Base-by-base conservation (phyloP, 2,888 invertebrate genomes). In the Zonitis immaculata region DNA sequence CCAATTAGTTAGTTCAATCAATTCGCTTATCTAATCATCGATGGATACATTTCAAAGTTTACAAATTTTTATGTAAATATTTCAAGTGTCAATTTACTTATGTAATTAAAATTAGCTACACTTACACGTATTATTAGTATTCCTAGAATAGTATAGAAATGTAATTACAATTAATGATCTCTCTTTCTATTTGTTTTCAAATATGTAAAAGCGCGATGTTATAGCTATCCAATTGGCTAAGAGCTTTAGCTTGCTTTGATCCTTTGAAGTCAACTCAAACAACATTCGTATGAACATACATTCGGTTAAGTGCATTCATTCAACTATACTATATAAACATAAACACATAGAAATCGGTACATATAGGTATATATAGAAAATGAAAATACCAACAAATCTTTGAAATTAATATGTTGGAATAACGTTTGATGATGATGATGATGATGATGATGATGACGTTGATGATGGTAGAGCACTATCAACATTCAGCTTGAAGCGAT, bases 281-380 rank as follows among this genome's bases (percentile, higher is more conserved):
- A 64, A 63, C 63, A 66, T 65, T 63, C 62, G 60, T 64, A 5
- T 22, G 55, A 60, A 65, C 63, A 66, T 68, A n/a, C n/a, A n/a
- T n/a, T n/a, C 64, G 63, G 69, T 66, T 69, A 68, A 70, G 67
- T 68, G 70, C 68, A 69, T 69, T 67, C 67, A 67, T 62, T 64
- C 59, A 39, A 60, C n/a, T n/a, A n/a, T n/a, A n/a, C n/a, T n/a
- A 59, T 56, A 58, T 58, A 53, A 52, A 59, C 60, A 63, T 61
- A 57, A 50, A 54, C 47, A 61, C 56, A 52, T 50, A 50, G 49
- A 56, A 51, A 53, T 16, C 3, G 3, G 11, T n/a, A 12, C 14
- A 14, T 14, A 28, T 14, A 27, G 28, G 8, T 2, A 5, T 4
- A 3, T 22, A 46, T 20, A 27, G 27, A 28, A 20, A 51, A 47